Evolutionary conservation across 2,113 vertebrate genomes (phyloP), one percentile per base, ranked within the genome.

Genomic region (Melanerpes aurifrons): DNA sequence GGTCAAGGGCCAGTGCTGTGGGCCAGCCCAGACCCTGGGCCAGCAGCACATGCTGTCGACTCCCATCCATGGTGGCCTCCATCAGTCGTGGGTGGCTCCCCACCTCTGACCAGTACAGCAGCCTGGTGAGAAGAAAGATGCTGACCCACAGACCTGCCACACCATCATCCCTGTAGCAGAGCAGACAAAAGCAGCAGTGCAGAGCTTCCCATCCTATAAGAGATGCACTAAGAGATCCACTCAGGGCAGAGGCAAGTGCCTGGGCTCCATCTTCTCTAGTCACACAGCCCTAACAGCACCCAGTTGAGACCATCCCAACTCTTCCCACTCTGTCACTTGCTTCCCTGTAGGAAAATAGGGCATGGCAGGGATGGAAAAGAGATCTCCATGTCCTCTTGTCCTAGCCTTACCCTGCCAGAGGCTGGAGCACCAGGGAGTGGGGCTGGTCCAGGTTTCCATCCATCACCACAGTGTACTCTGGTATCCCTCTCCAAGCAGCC

Each of bases 41-140:
- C 82, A 99, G 92, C 61, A 99, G 92, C 53, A 98, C 91, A 2
- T 94, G 98, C 86, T 96, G 96, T 69, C 80, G 92, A 7, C 98
- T 98, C 11, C 99, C 99, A 26, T 99, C 99, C 99, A 99, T 99
- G 32, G 97, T 96, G 8, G 98, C 97, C 50, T 93, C 90, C 94
- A 98, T 97, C 45, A 99, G 98, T 80, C 97, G 98, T 64, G 99
- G 97, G 8, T 96, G 88, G 67, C 89, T 97, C 86, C 98, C 98
- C 26, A 98, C 98, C 95, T 99, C 98, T 5, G 98, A 98, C 99
- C 99, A 99, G 80, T 99, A 98, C 98, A 99, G 98, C 92, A 99
- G 69, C 86, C 99, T 99, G 37, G 19, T 1, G 3, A 22, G 37
- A 90, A 93, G 61, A 91, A 57, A 84, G 9, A 6, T 82, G 21